Base-by-base conservation (phyloP, 2,888 invertebrate species). In the Drosophila merina region DNA sequence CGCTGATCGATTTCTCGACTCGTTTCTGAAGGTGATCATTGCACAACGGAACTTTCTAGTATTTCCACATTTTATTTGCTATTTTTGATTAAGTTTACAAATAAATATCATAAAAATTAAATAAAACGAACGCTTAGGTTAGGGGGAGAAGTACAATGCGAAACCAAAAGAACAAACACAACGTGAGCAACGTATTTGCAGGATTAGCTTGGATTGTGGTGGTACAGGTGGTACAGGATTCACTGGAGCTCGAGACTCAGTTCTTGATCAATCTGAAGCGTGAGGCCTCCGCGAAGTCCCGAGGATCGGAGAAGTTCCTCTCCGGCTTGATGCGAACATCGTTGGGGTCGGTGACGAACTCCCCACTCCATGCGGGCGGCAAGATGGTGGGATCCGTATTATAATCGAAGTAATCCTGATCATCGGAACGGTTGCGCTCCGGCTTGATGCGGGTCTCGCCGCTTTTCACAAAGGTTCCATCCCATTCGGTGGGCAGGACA, bases 241-340 rank as follows among this genome's bases (percentile, higher is more conserved):
- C 7, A 12, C 28, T 3, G 4, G 26, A 12, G 12, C 12, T n/a
- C 9, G 25, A 7, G 28, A 44, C 45, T 76, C 48, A 78, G 20
- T 82, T 85, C 33, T 88, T 79, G 44, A 88, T 86, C 52, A 80
- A 55, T 51, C 78, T 86, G 64, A 91, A 91, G 55, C 91, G 84
- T 33, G 66, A 78, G 2, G 91, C 91, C 51, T 91, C 91, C 1
- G 91, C 91, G 67, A 89, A 91, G 36, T 92, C 91, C 28, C 91
- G 82, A 9, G 84, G 86, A 89, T 92, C 92, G 20, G 91, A 92
- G 50, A 76, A 86, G 77, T 92, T 92, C 4, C 92, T 77, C 52
- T 92, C 92, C 4, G 88, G 89, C 60, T 89, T 86, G 38, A 91
- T 88, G 69, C 91, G 90, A 25, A 92, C 85, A 88, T 92, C 90